Conservation (phyloP, 2,113 vertebrate genomes). For the Aphelocoma coerulescens region DNA sequence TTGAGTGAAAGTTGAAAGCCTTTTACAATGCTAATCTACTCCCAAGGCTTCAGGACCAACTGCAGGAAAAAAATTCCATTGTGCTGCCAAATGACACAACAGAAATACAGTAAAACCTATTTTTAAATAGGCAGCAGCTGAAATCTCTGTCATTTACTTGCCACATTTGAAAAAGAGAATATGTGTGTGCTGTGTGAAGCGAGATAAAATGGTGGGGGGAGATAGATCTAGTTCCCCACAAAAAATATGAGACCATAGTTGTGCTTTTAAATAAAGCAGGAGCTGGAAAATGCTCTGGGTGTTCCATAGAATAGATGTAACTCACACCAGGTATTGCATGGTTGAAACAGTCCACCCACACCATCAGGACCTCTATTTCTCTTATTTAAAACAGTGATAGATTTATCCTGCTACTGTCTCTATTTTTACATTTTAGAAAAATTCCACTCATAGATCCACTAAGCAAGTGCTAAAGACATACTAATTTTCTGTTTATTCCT, state of each 20-base stretch:
- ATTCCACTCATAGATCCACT: background rate
- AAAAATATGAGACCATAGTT: background rate
- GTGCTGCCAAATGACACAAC: background rate
- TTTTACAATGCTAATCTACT: background rate
- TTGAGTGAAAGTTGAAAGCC: background rate
- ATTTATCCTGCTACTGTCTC: background rate
- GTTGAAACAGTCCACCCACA: background rate
- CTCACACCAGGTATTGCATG: background rate
- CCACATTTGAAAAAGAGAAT: background rate
- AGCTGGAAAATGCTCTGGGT: background rate
- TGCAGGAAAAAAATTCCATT: background rate
- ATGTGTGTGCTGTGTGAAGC: background rate
- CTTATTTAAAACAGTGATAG: background rate
- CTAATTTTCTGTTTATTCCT: background rate
- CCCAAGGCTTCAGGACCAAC: background rate
- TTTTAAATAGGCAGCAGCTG: constrained; percentile 7
- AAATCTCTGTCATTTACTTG: background rate
- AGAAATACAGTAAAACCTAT: background rate
- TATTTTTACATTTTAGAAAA: background rate
- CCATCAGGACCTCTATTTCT: background rate
- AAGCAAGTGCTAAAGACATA: background rate
- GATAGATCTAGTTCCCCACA: background rate
- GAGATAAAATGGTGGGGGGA: background rate
- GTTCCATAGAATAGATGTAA: background rate
- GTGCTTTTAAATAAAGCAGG: background rate